A percentile compares a stretch with the other conserved stretches of the same genome.
Evolutionary conservation across 2,113 vertebrate genomes (phyloP).

Genomic region (Amphilophus citrinellus): DNA sequence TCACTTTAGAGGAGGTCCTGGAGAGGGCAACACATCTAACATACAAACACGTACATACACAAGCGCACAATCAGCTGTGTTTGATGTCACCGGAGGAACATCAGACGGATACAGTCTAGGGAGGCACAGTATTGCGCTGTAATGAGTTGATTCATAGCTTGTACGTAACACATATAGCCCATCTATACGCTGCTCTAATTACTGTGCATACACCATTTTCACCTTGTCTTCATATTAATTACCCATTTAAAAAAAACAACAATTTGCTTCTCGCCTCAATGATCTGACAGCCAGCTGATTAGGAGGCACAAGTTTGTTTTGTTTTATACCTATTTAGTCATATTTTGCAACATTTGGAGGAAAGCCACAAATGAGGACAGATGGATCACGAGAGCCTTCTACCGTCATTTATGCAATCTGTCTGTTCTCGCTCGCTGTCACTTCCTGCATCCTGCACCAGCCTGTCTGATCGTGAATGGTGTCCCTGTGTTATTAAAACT

Average conservation of each 20-base stretch:
- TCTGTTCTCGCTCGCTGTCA: conserved; percentile 46
- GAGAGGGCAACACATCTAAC: conserved; percentile 42
- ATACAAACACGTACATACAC: conserved; percentile 15
- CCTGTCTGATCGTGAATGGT: conserved; percentile 19
- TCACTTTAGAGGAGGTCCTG: conserved; percentile 39
- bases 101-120: conserved; percentile 21
- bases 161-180: background rate
- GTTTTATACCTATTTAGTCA: conserved; percentile 19
- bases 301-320: background rate
- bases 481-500: conserved; percentile 64
- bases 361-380: conserved; percentile 52
- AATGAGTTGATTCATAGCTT: conserved; percentile 6
- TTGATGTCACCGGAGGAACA: conserved; percentile 38
- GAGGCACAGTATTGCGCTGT: background rate
- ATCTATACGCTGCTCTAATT: background rate
- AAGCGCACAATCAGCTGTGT: conserved; percentile 26
- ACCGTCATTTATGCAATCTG: conserved; percentile 52
- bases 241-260: background rate
- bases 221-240: background rate
- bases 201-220: background rate
- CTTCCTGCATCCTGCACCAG: conserved; percentile 49
- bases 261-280: background rate
- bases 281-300: background rate
- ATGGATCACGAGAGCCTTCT: conserved; percentile 52
- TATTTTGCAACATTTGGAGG: conserved; percentile 24